phyloP scores from a whole-genome alignment of 2,888 invertebrate species.

The Chironomus tentans region DNA sequence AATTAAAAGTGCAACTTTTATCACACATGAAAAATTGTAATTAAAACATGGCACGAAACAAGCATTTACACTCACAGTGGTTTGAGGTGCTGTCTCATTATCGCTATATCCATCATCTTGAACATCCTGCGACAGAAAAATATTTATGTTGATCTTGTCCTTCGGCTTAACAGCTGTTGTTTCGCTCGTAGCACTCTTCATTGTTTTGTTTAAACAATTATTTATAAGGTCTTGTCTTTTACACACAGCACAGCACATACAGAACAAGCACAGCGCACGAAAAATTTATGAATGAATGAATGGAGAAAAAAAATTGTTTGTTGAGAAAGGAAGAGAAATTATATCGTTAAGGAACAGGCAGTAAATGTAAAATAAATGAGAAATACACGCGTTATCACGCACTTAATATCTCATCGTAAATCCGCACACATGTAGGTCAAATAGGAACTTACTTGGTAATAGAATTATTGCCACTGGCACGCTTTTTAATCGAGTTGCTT shows the following conservation, averaged over 20 bases:
- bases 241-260: background rate
- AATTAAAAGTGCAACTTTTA: background rate
- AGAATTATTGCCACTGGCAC: conserved; percentile 2
- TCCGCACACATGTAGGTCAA: background rate
- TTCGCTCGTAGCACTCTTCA: background rate
- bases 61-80: background rate
- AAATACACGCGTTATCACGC: conserved; percentile 18
- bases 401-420: background rate
- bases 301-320: no score
- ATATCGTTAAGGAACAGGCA: background rate
- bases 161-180: background rate
- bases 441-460: conserved; percentile 16
- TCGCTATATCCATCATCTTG: conserved; percentile 13
- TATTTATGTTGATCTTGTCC: background rate
- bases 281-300: conserved; percentile 17
- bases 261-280: background rate
- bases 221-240: background rate
- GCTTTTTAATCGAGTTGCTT: conserved; percentile 12
- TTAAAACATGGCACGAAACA: background rate
- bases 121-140: conserved; percentile 13
- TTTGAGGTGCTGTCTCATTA: background rate
- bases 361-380: background rate
- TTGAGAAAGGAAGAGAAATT: background rate
- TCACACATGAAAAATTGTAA: conserved; percentile 8
- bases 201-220: conserved; percentile 3